Evolutionary conservation across 2,113 vertebrate genomes (phyloP).

Genomic region (Pyrgilauda ruficollis): DNA sequence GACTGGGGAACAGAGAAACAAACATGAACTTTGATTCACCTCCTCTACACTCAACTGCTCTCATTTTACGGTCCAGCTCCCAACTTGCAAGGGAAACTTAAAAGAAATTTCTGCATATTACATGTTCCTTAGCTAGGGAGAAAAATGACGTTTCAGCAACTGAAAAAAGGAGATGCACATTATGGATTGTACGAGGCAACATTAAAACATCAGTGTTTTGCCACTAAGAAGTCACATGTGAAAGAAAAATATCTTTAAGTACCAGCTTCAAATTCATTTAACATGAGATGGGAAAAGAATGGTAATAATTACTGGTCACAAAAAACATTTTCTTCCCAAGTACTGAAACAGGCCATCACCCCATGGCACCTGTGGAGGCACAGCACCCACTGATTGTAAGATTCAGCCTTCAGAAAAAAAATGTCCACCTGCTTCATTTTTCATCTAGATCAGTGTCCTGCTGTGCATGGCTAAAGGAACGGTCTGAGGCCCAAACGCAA

Average conservation of each 20-base stretch:
- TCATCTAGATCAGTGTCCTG: neutral
- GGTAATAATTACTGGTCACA: neutral
- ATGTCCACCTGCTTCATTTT: neutral
- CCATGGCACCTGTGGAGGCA: neutral
- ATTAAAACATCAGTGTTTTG: neutral
- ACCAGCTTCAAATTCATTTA: neutral
- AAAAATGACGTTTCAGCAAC: neutral
- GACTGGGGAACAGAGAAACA: neutral
- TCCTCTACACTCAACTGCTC: neutral
- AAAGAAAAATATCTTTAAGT: neutral
- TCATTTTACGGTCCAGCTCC: neutral
- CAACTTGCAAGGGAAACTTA: neutral
- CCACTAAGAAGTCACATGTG: neutral
- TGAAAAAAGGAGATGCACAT: rapidly evolving
- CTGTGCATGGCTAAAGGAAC: neutral
- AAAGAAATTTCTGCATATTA: neutral
- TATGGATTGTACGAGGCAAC: neutral
- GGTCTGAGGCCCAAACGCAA: neutral
- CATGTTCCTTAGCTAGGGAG: neutral
- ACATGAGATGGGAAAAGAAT: neutral
- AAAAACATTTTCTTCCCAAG: neutral
- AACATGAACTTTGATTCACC: neutral
- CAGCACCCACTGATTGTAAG: rapidly evolving
- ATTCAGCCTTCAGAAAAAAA: neutral
- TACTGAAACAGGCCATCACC: neutral